Evolutionary conservation across 2,888 invertebrate species (phyloP).

Genomic region (Cyrtodaria siliqua): DNA sequence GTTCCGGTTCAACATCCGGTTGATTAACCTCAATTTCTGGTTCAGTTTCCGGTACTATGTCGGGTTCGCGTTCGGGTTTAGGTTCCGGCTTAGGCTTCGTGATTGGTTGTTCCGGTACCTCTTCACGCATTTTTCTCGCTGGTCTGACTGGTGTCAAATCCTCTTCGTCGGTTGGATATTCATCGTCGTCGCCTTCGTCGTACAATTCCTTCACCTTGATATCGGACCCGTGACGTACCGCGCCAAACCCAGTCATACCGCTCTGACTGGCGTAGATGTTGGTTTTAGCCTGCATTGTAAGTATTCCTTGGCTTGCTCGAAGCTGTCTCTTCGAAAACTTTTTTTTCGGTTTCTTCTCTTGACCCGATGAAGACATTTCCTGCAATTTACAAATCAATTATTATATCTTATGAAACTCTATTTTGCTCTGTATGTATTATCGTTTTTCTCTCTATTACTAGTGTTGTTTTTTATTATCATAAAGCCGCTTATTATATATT

Average conservation of each 20-base stretch:
- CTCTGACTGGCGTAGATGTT: slow-evolving; percentile 55
- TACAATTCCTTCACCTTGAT: slow-evolving; percentile 51
- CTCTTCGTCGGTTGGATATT: slow-evolving; percentile 62
- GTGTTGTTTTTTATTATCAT: too few relatives aligned
- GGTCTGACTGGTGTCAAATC: slow-evolving; percentile 36
- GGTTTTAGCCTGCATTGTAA: slow-evolving; percentile 59
- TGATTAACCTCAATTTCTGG: background rate
- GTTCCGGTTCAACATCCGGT: slow-evolving; percentile 19
- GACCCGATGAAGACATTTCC: slow-evolving; percentile 18
- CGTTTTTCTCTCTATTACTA: too few relatives aligned
- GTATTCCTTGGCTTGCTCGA: slow-evolving; percentile 77
- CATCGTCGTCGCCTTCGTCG: slow-evolving; percentile 58
- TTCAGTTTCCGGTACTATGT: slow-evolving; percentile 10
- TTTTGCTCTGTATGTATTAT: too few relatives aligned
- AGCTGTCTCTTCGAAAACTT: slow-evolving; percentile 83
- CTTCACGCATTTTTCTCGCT: slow-evolving; percentile 41
- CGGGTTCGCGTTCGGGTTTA: slow-evolving; percentile 14
- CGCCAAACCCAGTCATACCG: slow-evolving; percentile 51
- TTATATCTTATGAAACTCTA: too few relatives aligned
- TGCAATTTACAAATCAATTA: background rate
- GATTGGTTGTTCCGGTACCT: slow-evolving; percentile 10
- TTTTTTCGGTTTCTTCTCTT: slow-evolving; percentile 54
- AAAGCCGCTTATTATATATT: too few relatives aligned
- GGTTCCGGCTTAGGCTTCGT: slow-evolving; percentile 3
- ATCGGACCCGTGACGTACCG: slow-evolving; percentile 53